Base-by-base conservation (phyloP, 1,140 invertebrate genomes). In the Neotoxoptera formosana region DNA sequence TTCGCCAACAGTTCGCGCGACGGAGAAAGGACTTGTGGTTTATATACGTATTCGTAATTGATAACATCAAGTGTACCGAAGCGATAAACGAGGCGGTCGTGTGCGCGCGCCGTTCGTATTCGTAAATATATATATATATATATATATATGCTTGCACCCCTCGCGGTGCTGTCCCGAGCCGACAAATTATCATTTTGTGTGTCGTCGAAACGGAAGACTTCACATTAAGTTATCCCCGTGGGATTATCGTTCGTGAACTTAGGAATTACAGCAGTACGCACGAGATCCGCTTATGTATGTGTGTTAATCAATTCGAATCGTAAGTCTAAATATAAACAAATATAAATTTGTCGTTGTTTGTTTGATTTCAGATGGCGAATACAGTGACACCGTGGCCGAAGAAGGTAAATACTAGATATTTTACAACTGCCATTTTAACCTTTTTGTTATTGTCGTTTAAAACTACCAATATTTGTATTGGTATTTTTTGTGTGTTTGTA, bases 321-420 rank as follows among this genome's bases (percentile, higher is more conserved):
- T 76, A 76, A n/a, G 7, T n/a, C 30, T 67, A 67, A 67, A 67
- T 60, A 67, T 67, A 83, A 41, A 41, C 36, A 36, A 90, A 81
- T 81, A n/a, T 81, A 83, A 41, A 91, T 91, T 23, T 76, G 8
- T 76, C 9, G 53, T n/a, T 36, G 9, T 36, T 47, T 34, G 23
- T 83, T 76, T 91, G 90, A 91, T 93, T 93, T 86, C 91, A 93
- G 91, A 93, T 25, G 91, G 91, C 91, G 91, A 93, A 45, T 93
- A 93, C 81, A 93, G 91, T 45, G 91, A 93, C 81, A 93, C 48
- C 81, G 81, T 93, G 1, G 91, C 81, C 23, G 91, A 93, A 93
- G 91, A 93, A 93, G 91, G 91, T 93, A 86, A 92, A 76, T 76
- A n/a, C 14, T n/a, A n/a, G 6, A 53, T n/a, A 86, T 86, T 86